Conservation (phyloP, 64 coral and sea anemone genomes). For the Platygyra sinensis region DNA sequence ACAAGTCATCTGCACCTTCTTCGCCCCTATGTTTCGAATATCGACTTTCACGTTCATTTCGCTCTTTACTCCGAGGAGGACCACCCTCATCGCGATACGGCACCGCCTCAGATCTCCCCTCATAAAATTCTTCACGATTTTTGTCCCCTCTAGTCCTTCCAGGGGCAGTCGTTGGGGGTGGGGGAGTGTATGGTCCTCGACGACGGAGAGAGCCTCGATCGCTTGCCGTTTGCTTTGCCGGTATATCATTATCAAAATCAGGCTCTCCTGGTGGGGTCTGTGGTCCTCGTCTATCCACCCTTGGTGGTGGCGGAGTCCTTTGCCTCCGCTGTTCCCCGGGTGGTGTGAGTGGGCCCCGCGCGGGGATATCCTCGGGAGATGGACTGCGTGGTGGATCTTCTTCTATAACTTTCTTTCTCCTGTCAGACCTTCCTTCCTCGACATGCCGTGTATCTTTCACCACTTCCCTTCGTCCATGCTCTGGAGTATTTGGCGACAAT, state of each 20-base stretch:
- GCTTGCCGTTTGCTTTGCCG: neutral
- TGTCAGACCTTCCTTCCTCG: slow-evolving; percentile 35
- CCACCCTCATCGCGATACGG: slow-evolving; percentile 3
- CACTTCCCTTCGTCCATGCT: neutral
- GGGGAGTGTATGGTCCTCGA: slow-evolving; percentile 21
- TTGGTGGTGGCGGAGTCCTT: slow-evolving; percentile 1
- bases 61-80: neutral
- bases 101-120: neutral
- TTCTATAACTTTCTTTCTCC: neutral
- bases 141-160: neutral
- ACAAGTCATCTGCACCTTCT: slow-evolving; percentile 21
- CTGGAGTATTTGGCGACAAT: neutral
- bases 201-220: neutral
- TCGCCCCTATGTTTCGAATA: slow-evolving; percentile 1
- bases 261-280: slow-evolving; percentile 49
- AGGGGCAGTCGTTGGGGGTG: neutral
- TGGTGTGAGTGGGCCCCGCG: slow-evolving; percentile 13
- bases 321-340: slow-evolving; percentile 19
- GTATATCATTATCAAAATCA: slow-evolving; percentile 4
- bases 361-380: slow-evolving; percentile 41
- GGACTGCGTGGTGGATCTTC: slow-evolving; percentile 33
- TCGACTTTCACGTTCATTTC: slow-evolving; percentile 9
- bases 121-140: slow-evolving; percentile 26
- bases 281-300: slow-evolving; percentile 34
- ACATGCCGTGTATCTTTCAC: slow-evolving; percentile 26